phyloP scores from a whole-genome alignment of 1,140 invertebrate genomes.

The Arctopsyche grandis region DNA sequence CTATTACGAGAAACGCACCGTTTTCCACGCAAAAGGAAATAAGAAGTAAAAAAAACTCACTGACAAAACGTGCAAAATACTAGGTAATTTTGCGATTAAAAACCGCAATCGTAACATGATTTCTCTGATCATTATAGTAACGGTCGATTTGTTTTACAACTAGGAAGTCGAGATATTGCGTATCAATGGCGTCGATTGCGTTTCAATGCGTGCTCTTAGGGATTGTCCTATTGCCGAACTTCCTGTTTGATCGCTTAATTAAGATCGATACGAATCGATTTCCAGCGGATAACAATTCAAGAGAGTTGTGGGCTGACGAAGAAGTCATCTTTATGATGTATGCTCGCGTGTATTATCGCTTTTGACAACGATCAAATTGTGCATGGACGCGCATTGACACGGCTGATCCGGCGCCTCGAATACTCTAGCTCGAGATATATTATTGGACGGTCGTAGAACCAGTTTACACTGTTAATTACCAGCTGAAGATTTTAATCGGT shows the following conservation, averaged over 20 bases:
- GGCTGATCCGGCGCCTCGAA: conserved; percentile 6
- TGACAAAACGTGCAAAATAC: neutral
- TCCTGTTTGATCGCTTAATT: conserved; percentile 14
- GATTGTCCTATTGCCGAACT: neutral
- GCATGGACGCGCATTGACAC: conserved; percentile 34
- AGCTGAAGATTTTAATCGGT: conserved; percentile 53
- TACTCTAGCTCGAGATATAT: conserved; percentile 8
- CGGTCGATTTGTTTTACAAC: conserved; percentile 49
- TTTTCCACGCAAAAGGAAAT: too few species aligned
- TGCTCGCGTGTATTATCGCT: conserved; percentile 7
- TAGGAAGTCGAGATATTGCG: conserved; percentile 36
- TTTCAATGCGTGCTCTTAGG: conserved; percentile 4
- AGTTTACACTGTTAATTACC: conserved; percentile 50
- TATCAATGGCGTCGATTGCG: neutral
- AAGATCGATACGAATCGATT: conserved; percentile 18
- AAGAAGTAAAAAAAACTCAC: neutral
- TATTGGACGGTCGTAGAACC: conserved; percentile 35
- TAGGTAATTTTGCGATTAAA: neutral
- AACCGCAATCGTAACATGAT: conserved; percentile 1
- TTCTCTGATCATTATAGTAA: conserved; percentile 23
- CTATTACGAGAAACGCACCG: too few species aligned
- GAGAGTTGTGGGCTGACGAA: too few species aligned
- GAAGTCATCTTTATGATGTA: neutral
- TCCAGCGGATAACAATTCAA: too few species aligned
- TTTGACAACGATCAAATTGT: conserved; percentile 42